phyloP scores from a whole-genome alignment of 2,888 invertebrate species.

The Aspidiotus destructor region DNA sequence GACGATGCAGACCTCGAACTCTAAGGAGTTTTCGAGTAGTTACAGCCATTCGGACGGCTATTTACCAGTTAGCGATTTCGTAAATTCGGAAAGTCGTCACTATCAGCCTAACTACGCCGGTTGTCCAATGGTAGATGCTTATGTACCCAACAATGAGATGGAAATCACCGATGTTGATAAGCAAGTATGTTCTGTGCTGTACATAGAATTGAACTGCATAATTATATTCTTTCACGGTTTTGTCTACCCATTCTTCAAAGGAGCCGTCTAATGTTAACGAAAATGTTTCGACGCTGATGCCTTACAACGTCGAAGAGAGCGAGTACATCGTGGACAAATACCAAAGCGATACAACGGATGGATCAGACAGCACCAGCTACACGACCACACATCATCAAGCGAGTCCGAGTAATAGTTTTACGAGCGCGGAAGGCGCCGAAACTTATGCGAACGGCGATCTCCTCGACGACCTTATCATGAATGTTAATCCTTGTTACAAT shows the following conservation, averaged over 20 bases:
- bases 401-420: constrained; percentile 22
- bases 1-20: constrained; percentile 5
- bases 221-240: no score
- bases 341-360: constrained; percentile 29
- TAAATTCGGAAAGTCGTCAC: constrained; percentile 15
- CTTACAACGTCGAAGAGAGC: constrained; percentile 18
- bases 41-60: constrained; percentile 16
- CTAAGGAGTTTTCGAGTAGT: constrained; percentile 17
- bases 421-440: constrained; percentile 20
- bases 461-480: constrained; percentile 26
- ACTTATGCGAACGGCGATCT: constrained; percentile 14
- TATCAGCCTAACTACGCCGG: constrained; percentile 19
- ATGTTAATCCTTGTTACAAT: constrained; percentile 23
- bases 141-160: constrained; percentile 27
- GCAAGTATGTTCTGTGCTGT: constrained; percentile 10
- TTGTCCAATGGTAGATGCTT: constrained; percentile 10
- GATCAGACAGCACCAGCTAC: constrained; percentile 23
- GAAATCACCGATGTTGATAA: constrained; percentile 10
- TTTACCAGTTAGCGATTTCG: constrained; percentile 12
- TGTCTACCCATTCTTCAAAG: no score
- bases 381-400: constrained; percentile 26
- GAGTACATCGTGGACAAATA: constrained; percentile 21
- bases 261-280: background rate
- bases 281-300: constrained; percentile 14
- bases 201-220: background rate